phyloP scores from a whole-genome alignment of 2,888 invertebrate genomes.

The Drosophila mayaguana region DNA sequence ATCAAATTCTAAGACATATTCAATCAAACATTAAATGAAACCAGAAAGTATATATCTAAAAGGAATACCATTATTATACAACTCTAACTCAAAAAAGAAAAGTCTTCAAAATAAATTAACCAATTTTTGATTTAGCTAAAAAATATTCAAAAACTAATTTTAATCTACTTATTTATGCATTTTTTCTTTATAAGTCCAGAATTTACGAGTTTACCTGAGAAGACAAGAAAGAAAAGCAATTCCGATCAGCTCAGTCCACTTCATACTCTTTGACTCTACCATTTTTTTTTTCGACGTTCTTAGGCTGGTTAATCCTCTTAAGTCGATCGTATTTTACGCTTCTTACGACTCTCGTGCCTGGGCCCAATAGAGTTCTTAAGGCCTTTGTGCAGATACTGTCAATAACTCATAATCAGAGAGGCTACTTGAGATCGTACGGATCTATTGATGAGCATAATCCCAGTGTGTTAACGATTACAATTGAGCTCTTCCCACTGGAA shows the following conservation, averaged over 20 bases:
- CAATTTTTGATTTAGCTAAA: not conserved
- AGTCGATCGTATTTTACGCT: conserved; percentile 56
- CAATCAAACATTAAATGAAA: too few relatives aligned
- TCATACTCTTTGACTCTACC: conserved; percentile 9
- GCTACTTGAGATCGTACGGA: conserved; percentile 24
- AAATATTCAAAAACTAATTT: not conserved
- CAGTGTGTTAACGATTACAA: conserved; percentile 27
- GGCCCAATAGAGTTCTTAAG: conserved; percentile 22
- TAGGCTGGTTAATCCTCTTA: conserved; percentile 45
- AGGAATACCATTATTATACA: too few relatives aligned
- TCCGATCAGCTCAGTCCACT: not conserved
- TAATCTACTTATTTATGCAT: conserved; percentile 12
- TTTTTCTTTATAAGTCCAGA: conserved; percentile 32
- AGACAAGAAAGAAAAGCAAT: conserved; percentile 1
- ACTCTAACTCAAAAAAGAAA: not conserved
- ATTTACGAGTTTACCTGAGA: conserved; percentile 40
- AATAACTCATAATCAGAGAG: conserved; percentile 47
- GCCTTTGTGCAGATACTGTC: conserved; percentile 38
- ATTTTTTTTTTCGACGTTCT: conserved; percentile 21
- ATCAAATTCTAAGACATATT: too few relatives aligned
- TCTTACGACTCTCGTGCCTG: conserved; percentile 33
- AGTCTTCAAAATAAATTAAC: not conserved
- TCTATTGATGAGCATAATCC: conserved; percentile 14
- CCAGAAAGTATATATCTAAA: too few relatives aligned
- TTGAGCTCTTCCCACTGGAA: conserved; percentile 34